Base-by-base conservation (phyloP, 1,140 invertebrate genomes). In the Drosophila sulfurigaster region DNA sequence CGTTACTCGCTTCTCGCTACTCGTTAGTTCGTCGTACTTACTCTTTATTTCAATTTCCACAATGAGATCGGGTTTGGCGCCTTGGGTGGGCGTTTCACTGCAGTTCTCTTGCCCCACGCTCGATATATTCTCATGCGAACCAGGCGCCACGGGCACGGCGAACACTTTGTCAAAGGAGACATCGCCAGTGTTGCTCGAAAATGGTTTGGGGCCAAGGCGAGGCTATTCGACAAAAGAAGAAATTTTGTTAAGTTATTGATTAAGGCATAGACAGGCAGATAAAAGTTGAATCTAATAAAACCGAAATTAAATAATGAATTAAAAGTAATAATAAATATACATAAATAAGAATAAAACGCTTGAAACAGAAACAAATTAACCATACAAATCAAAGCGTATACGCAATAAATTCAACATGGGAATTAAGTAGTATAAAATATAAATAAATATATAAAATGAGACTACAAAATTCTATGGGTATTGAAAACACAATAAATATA, bases 151-250 rank as follows among this genome's bases (percentile, higher is more conserved):
- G 0, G 96, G 96, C 3, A 97, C 96, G 1, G 95, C 95, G 86
- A 97, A 97, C 3, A 97, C 95, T 86, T 96, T 96, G 85, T 96
- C 96, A 75, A 97, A 97, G 0, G 95, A 95, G 81, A 96, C 96
- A 71, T 96, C 95, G 13, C 95, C 94, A 0, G 95, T 94, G 16
- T 96, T 95, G 16, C 96, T 95, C 48, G 96, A 96, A 81, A 97
- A 97, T 8, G 96, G 96, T 89, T 97, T 97, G 16, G 96, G 96
- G 20, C 96, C 96, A 7, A 97, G 93, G 13, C 96, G 94, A 15
- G 96, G 96, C 96, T 97, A 35, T 16, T 0, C 11, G 1, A 51
- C 13, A 41, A 62, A 41, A 10, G 15, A 20, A 11, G 5, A 43
- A 41, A 20, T 35, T 15, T 10, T 64, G 0, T 6, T 52, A 13